These are phyloP conservation scores for Melinaea menophilus DNA, from an alignment of 2,888 invertebrate species.

Conservation along the genomic window DNA sequence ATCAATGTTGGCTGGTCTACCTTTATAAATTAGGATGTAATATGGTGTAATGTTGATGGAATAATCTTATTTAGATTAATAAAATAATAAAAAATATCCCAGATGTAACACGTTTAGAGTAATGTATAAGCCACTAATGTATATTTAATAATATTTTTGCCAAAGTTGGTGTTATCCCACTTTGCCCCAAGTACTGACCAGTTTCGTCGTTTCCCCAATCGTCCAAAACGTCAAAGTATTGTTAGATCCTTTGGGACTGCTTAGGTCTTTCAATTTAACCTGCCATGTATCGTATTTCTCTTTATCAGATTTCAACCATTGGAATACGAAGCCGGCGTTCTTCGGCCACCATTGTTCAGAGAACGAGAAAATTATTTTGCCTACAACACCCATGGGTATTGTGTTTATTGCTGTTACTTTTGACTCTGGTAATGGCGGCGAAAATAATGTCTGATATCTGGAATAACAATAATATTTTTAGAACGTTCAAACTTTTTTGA, in stretches of 20 bases:
- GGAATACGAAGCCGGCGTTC: slow-evolving; percentile 35
- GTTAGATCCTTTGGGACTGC: slow-evolving; percentile 34
- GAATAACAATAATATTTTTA: slow-evolving; percentile 12
- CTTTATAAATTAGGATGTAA: too few relatives aligned
- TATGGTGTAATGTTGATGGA: too few relatives aligned
- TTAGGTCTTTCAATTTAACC: slow-evolving; percentile 28
- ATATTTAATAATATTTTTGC: too few relatives aligned
- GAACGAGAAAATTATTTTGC: slow-evolving; percentile 82
- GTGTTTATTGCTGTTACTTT: slow-evolving; percentile 77
- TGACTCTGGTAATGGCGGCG: slow-evolving; percentile 68
- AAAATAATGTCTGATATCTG: slow-evolving; percentile 68
- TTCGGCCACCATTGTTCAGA: slow-evolving; percentile 79
- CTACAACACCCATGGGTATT: slow-evolving; percentile 80
- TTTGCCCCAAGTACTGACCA: slow-evolving; percentile 21
- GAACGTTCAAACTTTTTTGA: too few relatives aligned
- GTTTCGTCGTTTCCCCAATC: slow-evolving; percentile 34
- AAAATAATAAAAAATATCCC: too few relatives aligned
- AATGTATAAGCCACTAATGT: too few relatives aligned
- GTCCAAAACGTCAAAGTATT: slow-evolving; percentile 38
- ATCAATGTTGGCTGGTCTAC: too few relatives aligned
- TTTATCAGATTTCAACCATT: slow-evolving; percentile 42
- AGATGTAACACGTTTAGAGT: too few relatives aligned
- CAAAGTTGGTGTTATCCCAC: too few relatives aligned
- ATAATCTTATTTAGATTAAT: too few relatives aligned
- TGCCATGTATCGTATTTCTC: slow-evolving; percentile 39